Evolutionary conservation across 2,797 vertebrate genomes (phyloP), one percentile per base, ranked within the genome.

Genomic region (Spinus pinus): DNA sequence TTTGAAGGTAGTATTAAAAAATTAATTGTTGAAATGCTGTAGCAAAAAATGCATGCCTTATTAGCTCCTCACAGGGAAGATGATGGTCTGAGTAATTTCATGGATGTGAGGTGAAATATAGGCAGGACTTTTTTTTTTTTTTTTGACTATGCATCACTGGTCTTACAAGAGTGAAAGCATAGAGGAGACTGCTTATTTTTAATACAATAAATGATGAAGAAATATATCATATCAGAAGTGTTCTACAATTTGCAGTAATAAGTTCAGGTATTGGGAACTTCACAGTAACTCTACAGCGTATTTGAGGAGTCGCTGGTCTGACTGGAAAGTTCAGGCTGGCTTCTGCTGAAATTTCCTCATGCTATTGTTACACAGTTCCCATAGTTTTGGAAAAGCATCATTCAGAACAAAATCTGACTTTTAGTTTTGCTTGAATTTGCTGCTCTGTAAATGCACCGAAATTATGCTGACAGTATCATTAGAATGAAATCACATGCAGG

Each of bases 401-500:
- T 46, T 73, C 49, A 64, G n/a, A 77, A 37, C 27, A 89, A 70
- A 56, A 10, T 62, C 33, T 65, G 56, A 56, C 44, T 70, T 75
- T 21, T 17, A 61, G 18, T 71, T 86, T 75, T 86, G 10, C 23
- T 47, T 70, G 44, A 44, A 51, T 51, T 14, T 46, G 9, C 4
- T 66, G 3, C 23, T 53, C 18, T 70, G 6, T 84, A 66, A 90
- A 64, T 81, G 23, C 19, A 46, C 6, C 3, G 24, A 39, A 79
- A 81, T n/a, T 81, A 64, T 42, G 6, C 37, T 64, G n/a, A 37
- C 23, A 25, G 14, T 81, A 31, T 64, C 17, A 67, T 62, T 77
- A 50, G 9, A 79, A 62, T 66, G 12, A 79, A 86, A 66, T 60
- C 3, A 1, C 0, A 0, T 7, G 1, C 13, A 70, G 23, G 3